Evolutionary conservation across 1,140 invertebrate genomes (phyloP).

Genomic region (Sycobia sp.): DNA sequence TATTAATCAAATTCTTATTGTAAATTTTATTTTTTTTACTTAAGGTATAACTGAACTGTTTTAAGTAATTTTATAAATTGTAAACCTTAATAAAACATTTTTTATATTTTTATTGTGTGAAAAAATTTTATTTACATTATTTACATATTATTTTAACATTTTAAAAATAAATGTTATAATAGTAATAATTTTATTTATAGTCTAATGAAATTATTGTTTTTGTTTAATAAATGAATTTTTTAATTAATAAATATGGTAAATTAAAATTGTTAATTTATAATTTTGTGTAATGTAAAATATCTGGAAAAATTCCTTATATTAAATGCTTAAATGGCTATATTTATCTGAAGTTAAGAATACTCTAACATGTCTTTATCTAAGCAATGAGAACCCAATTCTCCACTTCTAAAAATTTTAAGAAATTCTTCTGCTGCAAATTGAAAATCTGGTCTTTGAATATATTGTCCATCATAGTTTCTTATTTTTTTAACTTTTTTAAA

Average conservation of each 20-base stretch:
- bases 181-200: background rate
- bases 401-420: constrained; percentile 70
- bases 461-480: constrained; percentile 62
- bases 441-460: constrained; percentile 67
- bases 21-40: constrained; percentile 2
- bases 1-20: constrained; percentile 12
- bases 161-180: constrained; percentile 3
- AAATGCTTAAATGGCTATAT: too few relatives aligned
- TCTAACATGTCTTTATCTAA: constrained; percentile 66
- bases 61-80: too few relatives aligned
- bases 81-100: too few relatives aligned
- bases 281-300: too few relatives aligned
- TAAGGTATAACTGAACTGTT: background rate
- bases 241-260: too few relatives aligned
- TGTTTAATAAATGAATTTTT: too few relatives aligned
- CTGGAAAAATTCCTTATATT: too few relatives aligned
- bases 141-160: background rate
- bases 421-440: constrained; percentile 66
- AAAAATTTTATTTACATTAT: constrained; percentile 29
- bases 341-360: too few relatives aligned
- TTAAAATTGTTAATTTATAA: background rate
- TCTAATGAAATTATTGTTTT: too few relatives aligned
- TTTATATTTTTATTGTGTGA: too few relatives aligned
- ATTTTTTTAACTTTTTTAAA: constrained; percentile 63
- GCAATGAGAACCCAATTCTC: constrained; percentile 69